phyloP scores from a whole-genome alignment of 2,797 vertebrate species.

The Cyprinodon diabolis region DNA sequence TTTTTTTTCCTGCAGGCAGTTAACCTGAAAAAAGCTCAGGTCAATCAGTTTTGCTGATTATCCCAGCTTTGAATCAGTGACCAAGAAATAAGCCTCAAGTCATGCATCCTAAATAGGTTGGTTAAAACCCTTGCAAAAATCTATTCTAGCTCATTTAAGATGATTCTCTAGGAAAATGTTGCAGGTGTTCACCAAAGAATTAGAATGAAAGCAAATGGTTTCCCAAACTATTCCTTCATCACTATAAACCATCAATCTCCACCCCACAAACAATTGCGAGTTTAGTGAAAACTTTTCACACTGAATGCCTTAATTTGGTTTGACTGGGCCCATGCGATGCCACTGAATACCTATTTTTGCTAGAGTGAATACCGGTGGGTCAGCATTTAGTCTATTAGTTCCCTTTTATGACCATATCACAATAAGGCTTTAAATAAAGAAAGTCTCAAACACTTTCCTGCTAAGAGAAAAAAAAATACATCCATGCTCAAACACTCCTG shows the following conservation, averaged over 20 bases:
- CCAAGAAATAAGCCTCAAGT: background rate
- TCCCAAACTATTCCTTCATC: conserved; percentile 16
- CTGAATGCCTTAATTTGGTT: conserved; percentile 73
- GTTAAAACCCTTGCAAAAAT: too few relatives aligned
- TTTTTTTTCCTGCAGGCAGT: background rate
- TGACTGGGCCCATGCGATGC: conserved; percentile 39
- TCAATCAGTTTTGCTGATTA: too few relatives aligned
- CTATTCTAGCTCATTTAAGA: too few relatives aligned
- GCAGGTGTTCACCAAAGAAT: background rate
- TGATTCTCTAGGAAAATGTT: background rate
- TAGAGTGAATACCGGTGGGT: conserved; percentile 40
- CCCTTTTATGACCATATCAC: conserved; percentile 74
- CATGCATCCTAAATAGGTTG: background rate
- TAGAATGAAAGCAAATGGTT: conserved; percentile 8
- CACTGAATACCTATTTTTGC: conserved; percentile 30
- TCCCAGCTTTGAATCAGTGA: too few relatives aligned
- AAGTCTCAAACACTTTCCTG: conserved; percentile 16
- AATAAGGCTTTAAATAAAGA: conserved; percentile 47
- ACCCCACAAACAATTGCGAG: conserved; percentile 46
- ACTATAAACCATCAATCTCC: conserved; percentile 17
- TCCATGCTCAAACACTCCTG: conserved; percentile 31
- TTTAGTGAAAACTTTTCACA: conserved; percentile 35
- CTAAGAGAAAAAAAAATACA: conserved; percentile 34
- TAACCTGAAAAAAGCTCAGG: background rate
- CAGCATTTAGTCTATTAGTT: conserved; percentile 56